Conservation (phyloP, 2,113 vertebrate genomes). For the Felis chaus region DNA sequence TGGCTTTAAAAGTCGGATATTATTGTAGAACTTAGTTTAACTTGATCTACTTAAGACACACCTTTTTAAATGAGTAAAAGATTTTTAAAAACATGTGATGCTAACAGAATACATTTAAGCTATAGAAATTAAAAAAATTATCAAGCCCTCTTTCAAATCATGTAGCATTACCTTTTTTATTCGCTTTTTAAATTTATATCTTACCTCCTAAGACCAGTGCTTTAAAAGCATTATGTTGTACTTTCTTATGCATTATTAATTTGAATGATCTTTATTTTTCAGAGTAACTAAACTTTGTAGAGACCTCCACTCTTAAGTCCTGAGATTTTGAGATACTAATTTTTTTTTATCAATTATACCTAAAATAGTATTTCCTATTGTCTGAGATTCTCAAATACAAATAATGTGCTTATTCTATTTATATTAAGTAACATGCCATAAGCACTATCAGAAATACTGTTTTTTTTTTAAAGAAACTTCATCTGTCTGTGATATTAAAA, state of each 20-base stretch:
- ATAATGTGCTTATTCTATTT: neutral
- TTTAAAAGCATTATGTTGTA: constrained; percentile 41
- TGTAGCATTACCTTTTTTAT: neutral
- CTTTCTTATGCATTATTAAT: neutral
- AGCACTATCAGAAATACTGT: constrained; percentile 39
- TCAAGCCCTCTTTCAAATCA: constrained; percentile 13
- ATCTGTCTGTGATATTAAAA: neutral
- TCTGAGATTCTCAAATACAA: neutral
- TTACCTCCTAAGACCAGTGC: neutral
- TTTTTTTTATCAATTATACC: constrained; percentile 37
- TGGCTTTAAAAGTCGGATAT: neutral
- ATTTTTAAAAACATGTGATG: neutral
- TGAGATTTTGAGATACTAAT: neutral
- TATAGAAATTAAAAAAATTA: constrained; percentile 3
- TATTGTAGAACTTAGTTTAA: neutral
- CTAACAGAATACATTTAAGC: neutral
- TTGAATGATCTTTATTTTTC: constrained; percentile 31
- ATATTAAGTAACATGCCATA: neutral
- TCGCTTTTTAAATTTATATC: neutral
- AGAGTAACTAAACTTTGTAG: constrained; percentile 7
- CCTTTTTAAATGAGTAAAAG: neutral
- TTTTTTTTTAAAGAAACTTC: neutral
- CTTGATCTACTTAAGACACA: neutral
- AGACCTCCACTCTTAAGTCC: neutral
- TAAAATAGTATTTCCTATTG: constrained; percentile 11